Conservation (phyloP, 2,797 vertebrate species). For the Steatocranus sp. region DNA sequence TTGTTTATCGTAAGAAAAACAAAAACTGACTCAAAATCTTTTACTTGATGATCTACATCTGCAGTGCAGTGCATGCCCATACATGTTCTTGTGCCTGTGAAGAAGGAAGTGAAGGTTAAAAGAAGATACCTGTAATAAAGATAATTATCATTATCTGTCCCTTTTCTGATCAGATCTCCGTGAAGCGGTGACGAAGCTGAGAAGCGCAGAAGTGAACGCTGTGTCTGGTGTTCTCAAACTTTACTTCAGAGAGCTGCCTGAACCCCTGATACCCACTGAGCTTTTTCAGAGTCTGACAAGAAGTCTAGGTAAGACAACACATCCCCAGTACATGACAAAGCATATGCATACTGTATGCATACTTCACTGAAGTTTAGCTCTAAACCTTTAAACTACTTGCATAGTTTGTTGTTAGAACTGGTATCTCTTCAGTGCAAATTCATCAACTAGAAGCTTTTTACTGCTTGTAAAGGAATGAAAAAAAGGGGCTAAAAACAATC, state of each 20-base stretch:
- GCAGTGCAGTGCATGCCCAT: too few relatives aligned
- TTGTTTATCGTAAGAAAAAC: not conserved
- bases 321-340: not conserved
- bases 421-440: not conserved
- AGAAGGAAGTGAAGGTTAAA: not conserved
- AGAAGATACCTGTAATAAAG: not conserved
- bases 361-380: not conserved
- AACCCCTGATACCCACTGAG: conserved; percentile 68
- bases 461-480: not conserved
- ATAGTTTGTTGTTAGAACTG: not conserved
- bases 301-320: conserved; percentile 52
- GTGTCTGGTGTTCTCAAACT: conserved; percentile 76
- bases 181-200: conserved; percentile 69
- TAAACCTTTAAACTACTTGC: not conserved
- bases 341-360: not conserved
- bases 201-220: conserved; percentile 65
- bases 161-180: conserved; percentile 58
- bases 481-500: not conserved
- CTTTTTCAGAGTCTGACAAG: conserved; percentile 63
- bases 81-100: not conserved
- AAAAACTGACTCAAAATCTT: not conserved
- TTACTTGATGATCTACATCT: not conserved
- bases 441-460: not conserved
- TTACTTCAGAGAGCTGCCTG: conserved; percentile 76
- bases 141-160: not conserved